Evolutionary conservation across 2,113 vertebrate species (phyloP).

Genomic region (Oncorhynchus kisutch): DNA sequence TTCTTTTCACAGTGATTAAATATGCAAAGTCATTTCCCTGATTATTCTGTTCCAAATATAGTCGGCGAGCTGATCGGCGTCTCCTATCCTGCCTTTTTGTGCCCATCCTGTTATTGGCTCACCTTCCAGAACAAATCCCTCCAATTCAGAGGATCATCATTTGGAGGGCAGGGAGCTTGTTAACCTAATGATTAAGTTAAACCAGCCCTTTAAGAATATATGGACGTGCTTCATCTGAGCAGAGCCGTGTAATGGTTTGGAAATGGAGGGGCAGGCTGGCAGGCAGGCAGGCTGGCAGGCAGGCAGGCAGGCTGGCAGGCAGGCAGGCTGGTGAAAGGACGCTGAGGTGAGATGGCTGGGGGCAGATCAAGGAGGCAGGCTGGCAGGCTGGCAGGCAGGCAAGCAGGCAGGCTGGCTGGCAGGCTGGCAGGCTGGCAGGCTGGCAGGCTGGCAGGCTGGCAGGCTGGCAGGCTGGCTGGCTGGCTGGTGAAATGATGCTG

Average conservation of each 20-base stretch:
- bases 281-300: too few relatives aligned
- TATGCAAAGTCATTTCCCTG: constrained; percentile 85
- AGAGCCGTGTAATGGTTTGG: constrained; percentile 92
- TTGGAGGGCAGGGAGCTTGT: constrained; percentile 91
- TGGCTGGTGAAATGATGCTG: too few relatives aligned
- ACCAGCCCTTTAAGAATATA: constrained; percentile 97
- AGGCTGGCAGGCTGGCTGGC: too few relatives aligned
- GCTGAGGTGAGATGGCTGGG: too few relatives aligned
- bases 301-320: neutral
- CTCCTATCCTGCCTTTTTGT: constrained; percentile 63
- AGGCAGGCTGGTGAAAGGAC: too few relatives aligned
- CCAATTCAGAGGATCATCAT: constrained; percentile 90
- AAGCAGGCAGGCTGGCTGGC: too few relatives aligned
- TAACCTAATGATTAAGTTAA: constrained; percentile 98
- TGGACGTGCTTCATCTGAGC: constrained; percentile 89
- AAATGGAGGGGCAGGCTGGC: constrained; percentile 73
- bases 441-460: too few relatives aligned
- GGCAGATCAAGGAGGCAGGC: too few relatives aligned
- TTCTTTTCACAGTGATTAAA: constrained; percentile 77
- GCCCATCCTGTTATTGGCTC: constrained; percentile 79
- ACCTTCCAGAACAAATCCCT: constrained; percentile 94
- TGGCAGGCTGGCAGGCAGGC: too few relatives aligned
- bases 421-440: too few relatives aligned
- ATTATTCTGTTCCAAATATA: constrained; percentile 83
- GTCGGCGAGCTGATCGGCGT: constrained; percentile 45